Percentiles rank a stretch among this genome's conserved stretches.
Evolutionary conservation across 2,888 invertebrate genomes (phyloP).

Genomic region (Cosmia trapezina): DNA sequence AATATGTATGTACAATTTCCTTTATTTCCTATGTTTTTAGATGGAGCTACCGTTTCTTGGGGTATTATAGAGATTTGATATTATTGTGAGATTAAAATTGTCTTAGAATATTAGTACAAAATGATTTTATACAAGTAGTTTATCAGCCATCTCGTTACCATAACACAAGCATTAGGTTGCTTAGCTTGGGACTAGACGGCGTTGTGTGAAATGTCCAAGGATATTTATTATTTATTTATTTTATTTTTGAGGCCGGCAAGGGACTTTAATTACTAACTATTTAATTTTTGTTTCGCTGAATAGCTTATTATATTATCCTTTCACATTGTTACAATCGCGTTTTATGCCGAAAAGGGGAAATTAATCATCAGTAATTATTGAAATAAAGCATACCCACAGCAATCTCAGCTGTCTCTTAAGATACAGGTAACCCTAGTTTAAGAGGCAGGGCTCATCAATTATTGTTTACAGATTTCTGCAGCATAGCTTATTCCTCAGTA

Average conservation of each 20-base stretch:
- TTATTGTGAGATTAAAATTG: slow-evolving; percentile 31
- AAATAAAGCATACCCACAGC: background rate
- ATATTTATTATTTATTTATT: too few species aligned
- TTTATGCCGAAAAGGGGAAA: background rate
- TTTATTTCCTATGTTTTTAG: slow-evolving; percentile 60
- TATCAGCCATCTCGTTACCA: too few species aligned
- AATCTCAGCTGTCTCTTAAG: too few species aligned
- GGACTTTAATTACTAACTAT: background rate
- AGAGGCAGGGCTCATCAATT: too few species aligned
- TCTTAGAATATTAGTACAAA: background rate
- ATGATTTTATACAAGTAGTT: too few species aligned
- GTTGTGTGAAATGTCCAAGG: too few species aligned
- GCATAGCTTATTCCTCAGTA: too few species aligned
- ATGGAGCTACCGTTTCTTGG: slow-evolving; percentile 20
- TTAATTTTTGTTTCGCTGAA: background rate
- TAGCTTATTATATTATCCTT: background rate
- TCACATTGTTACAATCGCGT: background rate
- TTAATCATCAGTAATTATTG: background rate
- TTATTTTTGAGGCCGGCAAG: too few species aligned
- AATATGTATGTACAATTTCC: slow-evolving; percentile 69
- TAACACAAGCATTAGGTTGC: too few species aligned
- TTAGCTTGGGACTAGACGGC: too few species aligned
- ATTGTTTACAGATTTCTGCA: too few species aligned
- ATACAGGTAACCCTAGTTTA: too few species aligned
- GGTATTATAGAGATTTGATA: slow-evolving; percentile 25